Conservation (phyloP, 2,113 vertebrate genomes). For the Charina bottae region DNA sequence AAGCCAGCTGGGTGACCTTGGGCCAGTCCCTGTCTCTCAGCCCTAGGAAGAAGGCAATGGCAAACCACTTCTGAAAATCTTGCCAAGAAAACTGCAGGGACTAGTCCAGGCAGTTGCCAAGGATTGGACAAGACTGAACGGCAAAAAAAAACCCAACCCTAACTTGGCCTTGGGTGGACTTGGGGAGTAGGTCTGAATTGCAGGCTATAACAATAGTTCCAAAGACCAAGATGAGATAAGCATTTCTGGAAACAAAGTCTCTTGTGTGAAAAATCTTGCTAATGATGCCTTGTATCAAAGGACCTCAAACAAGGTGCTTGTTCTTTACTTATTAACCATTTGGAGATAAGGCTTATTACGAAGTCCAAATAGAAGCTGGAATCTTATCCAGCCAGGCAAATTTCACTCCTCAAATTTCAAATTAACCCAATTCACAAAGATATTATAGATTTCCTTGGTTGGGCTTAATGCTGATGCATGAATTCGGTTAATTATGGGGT, state of each 20-base stretch:
- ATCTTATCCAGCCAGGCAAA: background rate
- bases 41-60: too few relatives aligned
- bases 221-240: background rate
- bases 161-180: background rate
- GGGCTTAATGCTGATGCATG: background rate
- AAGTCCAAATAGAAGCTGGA: background rate
- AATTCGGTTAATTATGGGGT: background rate
- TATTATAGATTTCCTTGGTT: background rate
- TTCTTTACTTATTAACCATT: constrained; percentile 9
- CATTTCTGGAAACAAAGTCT: background rate
- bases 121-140: too few relatives aligned
- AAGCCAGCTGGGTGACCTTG: too few relatives aligned
- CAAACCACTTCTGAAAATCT: too few relatives aligned
- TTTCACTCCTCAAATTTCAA: background rate
- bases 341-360: background rate
- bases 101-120: too few relatives aligned
- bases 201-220: background rate
- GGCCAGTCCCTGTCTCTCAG: too few relatives aligned
- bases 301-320: background rate
- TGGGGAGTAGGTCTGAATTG: background rate
- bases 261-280: background rate
- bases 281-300: background rate
- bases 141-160: too few relatives aligned
- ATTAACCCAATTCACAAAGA: background rate
- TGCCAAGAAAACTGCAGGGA: too few relatives aligned